Base-by-base conservation (phyloP, 2,113 vertebrate species). In the Bufo bufo region DNA sequence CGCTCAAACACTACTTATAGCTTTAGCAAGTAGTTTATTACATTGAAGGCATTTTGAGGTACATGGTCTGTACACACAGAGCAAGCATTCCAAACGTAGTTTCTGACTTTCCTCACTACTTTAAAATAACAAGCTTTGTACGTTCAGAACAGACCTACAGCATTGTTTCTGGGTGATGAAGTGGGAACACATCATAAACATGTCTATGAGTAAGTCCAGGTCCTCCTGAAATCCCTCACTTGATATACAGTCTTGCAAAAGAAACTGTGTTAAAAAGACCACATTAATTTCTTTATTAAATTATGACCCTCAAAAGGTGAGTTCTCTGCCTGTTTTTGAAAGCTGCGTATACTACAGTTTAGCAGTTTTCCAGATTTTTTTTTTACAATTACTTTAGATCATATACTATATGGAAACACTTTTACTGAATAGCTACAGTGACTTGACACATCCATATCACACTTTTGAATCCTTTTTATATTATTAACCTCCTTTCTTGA, bases 121-220 rank as follows among this genome's bases (percentile, higher is more conserved):
- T 6, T 45, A 77, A 50, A 20, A 47, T 52, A 52, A 50, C 14
- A 7, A 19, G 17, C 75, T 77, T 77, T 58, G 52, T 54, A 79
- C 33, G 77, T 56, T 56, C 17, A 33, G 13, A 56, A 59, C 54
- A 80, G 78, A 59, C 78, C 54, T 54, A 54, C 78, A 80, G 78
- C 78, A 59, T 59, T 80, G 78, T 59, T 80, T 17, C 78, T 80
- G 78, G 13, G 23, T 58, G 77, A 54, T 78, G 52, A 79, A 79
- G 11, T 79, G n/a, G n/a, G 78, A 43, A 33, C 13, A 43, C 59
- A 43, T 79, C 14, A 54, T 8, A 79, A 56, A 79, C 77, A 79
- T 23, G 4, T 23, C n/a, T 80, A 23, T 80, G 78, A 80, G 78
- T 23, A 80, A 80, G 78, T 13, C n/a, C 78, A 80, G 78, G 78